A percentile compares a stretch with the other conserved stretches of the same genome.
These are phyloP conservation scores for Colletes gigas DNA, from an alignment of 1,140 invertebrate species.

Conservation along the genomic window DNA sequence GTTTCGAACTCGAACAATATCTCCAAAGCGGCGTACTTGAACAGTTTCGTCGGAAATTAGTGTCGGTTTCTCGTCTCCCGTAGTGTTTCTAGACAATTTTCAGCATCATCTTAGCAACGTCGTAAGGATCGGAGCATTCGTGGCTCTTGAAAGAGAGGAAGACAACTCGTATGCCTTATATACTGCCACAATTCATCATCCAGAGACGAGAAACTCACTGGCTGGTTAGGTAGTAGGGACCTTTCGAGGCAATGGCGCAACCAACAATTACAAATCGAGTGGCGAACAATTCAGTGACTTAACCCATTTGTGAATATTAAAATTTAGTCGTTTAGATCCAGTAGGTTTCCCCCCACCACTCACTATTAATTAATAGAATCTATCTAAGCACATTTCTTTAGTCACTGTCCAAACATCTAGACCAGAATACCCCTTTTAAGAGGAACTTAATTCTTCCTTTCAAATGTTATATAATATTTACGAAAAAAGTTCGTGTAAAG, in stretches of 20 bases:
- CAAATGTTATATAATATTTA: too few relatives aligned
- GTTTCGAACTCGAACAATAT: conserved; percentile 38
- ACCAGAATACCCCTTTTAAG: too few relatives aligned
- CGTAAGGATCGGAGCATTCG: conserved; percentile 4
- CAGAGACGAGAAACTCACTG: conserved; percentile 50
- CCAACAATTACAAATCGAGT: too few relatives aligned
- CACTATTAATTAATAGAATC: too few relatives aligned
- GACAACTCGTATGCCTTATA: conserved; percentile 62
- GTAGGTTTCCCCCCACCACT: too few relatives aligned
- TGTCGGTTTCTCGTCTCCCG: conserved; percentile 43
- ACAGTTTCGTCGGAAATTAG: conserved; percentile 33
- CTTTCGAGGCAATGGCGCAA: not conserved
- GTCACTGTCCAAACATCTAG: too few relatives aligned
- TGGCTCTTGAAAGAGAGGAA: conserved; percentile 21
- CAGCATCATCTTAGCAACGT: conserved; percentile 32
- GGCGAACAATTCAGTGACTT: too few relatives aligned
- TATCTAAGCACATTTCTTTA: too few relatives aligned
- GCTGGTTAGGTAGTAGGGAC: conserved; percentile 10
- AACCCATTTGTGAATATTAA: too few relatives aligned
- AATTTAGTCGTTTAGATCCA: too few relatives aligned
- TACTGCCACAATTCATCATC: conserved; percentile 58
- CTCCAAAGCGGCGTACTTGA: conserved; percentile 26
- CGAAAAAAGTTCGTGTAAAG: too few relatives aligned
- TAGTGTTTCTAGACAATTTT: conserved; percentile 24
- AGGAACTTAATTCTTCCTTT: too few relatives aligned